Base-by-base conservation (phyloP, 2,888 invertebrate species). In the Diachrysia chrysitis region DNA sequence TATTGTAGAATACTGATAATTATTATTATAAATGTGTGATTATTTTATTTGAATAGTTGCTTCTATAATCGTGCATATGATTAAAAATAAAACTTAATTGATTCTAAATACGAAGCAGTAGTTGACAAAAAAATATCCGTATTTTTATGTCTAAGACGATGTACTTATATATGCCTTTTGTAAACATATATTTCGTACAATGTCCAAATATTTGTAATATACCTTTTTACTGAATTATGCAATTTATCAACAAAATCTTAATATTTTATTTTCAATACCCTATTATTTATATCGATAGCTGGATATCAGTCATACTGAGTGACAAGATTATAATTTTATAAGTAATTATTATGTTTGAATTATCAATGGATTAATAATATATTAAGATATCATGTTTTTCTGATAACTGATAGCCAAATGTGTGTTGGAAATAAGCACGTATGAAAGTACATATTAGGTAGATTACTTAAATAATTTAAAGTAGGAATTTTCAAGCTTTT, bases 401-500 rank as follows among this genome's bases (percentile, higher is more conserved):
- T 5, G 5, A 42, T 42, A 42, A 42, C 1, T 42, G n/a, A n/a
- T n/a, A 1, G 0, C 7, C 2, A 6, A n/a, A 42, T 0, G 42
- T 42, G 42, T n/a, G 42, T n/a, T 42, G 42, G 42, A 42, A 42
- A 42, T 42, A n/a, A n/a, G 42, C 42, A n/a, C 42, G 42, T 42
- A 42, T 42, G n/a, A n/a, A 42, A 42, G 42, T n/a, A 42, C 42
- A 42, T n/a, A n/a, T 42, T n/a, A 42, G 42, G n/a, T 5, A 14
- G 16, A 37, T 14, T 5, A 29, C n/a, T n/a, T n/a, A n/a, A n/a
- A n/a, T n/a, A n/a, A n/a, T n/a, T n/a, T n/a, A n/a, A 42, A 42
- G 7, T 42, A 1, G 4, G 42, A 42, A 42, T 5, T 16, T 42
- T n/a, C 2, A 42, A 42, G 16, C n/a, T 7, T n/a, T n/a, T 42